Evolutionary conservation across 2,797 vertebrate genomes (phyloP).

Genomic region (Pangasius djambal): DNA sequence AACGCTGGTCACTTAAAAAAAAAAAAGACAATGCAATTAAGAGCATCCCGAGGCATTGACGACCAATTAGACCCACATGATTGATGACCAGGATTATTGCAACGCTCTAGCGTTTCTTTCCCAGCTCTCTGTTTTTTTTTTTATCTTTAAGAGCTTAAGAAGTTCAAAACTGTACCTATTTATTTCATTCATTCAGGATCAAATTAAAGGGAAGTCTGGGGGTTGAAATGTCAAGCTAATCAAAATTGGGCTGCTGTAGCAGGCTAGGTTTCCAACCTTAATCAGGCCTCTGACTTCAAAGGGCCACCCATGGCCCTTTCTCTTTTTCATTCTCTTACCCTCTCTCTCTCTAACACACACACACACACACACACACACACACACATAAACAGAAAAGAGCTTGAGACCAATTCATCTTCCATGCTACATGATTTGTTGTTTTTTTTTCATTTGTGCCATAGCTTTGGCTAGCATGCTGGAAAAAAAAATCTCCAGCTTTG

Average conservation of each 20-base stretch:
- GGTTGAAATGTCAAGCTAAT: slow-evolving; percentile 42
- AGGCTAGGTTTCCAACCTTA: slow-evolving; percentile 68
- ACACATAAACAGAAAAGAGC: slow-evolving; percentile 25
- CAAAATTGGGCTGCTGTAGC: slow-evolving; percentile 54
- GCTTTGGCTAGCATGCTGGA: slow-evolving; percentile 51
- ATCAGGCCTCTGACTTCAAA: slow-evolving; percentile 69
- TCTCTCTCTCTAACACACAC: neutral
- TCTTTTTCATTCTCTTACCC: neutral
- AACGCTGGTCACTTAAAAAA: slow-evolving; percentile 63
- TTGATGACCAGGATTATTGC: slow-evolving; percentile 52
- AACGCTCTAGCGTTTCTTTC: neutral
- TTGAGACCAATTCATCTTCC: slow-evolving; percentile 60
- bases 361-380: slow-evolving; percentile 44
- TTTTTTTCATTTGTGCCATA: slow-evolving; percentile 53
- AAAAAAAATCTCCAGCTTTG: slow-evolving; percentile 54
- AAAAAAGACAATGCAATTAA: slow-evolving; percentile 64
- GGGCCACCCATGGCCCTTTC: slow-evolving; percentile 41
- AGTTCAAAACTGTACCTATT: slow-evolving; percentile 52
- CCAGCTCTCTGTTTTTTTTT: neutral
- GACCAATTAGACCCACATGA: slow-evolving; percentile 68
- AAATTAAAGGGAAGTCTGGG: slow-evolving; percentile 47
- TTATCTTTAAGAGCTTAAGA: neutral
- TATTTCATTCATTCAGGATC: slow-evolving; percentile 42
- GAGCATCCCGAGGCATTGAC: slow-evolving; percentile 61
- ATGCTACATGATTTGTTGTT: slow-evolving; percentile 27